phyloP scores from a whole-genome alignment of 23 tunicate species.

The Halocynthia roretzi region DNA sequence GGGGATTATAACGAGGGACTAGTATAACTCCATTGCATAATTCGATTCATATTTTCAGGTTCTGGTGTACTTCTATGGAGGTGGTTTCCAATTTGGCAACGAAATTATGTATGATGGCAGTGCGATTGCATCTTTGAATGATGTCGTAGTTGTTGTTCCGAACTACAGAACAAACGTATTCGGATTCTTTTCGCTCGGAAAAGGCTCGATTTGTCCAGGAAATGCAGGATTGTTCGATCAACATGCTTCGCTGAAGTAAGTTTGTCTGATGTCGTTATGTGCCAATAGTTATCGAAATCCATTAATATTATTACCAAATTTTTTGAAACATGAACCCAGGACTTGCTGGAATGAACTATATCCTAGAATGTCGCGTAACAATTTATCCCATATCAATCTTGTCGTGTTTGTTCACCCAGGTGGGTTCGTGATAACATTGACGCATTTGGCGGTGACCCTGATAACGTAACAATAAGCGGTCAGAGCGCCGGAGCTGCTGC shows the following conservation, averaged over 20 bases:
- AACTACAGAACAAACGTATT: slow-evolving; percentile 55
- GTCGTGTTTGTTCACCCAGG: neutral
- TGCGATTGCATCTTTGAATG: slow-evolving; percentile 38
- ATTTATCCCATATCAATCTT: too few species aligned
- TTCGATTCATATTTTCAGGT: slow-evolving; percentile 35
- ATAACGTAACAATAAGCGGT: slow-evolving; percentile 17
- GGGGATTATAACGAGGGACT: too few species aligned
- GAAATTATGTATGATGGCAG: slow-evolving; percentile 36
- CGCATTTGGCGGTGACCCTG: slow-evolving; percentile 17
- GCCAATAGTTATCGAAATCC: too few species aligned
- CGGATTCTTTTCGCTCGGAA: slow-evolving; percentile 57
- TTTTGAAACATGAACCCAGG: too few species aligned
- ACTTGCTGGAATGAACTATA: too few species aligned
- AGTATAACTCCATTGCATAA: too few species aligned
- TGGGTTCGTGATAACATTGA: slow-evolving; percentile 9
- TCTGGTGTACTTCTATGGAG: slow-evolving; percentile 66
- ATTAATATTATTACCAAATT: too few species aligned
- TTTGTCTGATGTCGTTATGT: neutral
- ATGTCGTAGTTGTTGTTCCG: slow-evolving; percentile 68
- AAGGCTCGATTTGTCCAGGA: slow-evolving; percentile 54
- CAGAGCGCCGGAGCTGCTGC: slow-evolving; percentile 17
- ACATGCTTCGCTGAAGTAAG: slow-evolving; percentile 56
- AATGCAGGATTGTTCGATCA: slow-evolving; percentile 67
- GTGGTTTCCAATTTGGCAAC: slow-evolving; percentile 40
- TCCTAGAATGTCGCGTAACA: too few species aligned